Evolutionary conservation across 1,140 invertebrate species (phyloP).

Genomic region (Drosophila grimshawi): DNA sequence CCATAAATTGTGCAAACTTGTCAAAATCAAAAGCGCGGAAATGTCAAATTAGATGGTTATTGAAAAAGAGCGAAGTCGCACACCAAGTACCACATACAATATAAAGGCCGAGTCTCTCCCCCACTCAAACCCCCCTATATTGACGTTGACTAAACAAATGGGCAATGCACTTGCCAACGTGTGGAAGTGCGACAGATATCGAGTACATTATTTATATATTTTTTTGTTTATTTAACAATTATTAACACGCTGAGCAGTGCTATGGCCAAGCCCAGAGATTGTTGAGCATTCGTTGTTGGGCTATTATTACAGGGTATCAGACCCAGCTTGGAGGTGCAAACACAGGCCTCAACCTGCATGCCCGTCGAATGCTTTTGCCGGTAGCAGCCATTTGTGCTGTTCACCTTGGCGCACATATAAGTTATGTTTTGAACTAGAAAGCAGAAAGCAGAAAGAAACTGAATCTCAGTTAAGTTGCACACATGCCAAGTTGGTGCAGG

Average conservation of each 20-base stretch:
- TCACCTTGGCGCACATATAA: slow-evolving; percentile 79
- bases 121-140: not conserved
- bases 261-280: slow-evolving; percentile 35
- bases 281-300: not conserved
- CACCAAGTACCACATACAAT: slow-evolving; percentile 2
- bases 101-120: not conserved
- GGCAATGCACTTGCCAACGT: slow-evolving; percentile 21
- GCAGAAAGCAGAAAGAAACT: not conserved
- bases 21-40: slow-evolving; percentile 70
- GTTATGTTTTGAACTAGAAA: slow-evolving; percentile 77
- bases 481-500: not conserved
- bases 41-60: slow-evolving; percentile 54
- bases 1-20: slow-evolving; percentile 65
- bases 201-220: slow-evolving; percentile 14
- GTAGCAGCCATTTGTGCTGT: slow-evolving; percentile 70
- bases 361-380: slow-evolving; percentile 62
- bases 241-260: slow-evolving; percentile 20
- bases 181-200: slow-evolving; percentile 29
- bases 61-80: not conserved
- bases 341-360: slow-evolving; percentile 75
- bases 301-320: slow-evolving; percentile 70
- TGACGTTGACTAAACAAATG: slow-evolving; percentile 33
- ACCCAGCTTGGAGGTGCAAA: slow-evolving; percentile 69
- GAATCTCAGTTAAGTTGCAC: not conserved
- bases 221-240: slow-evolving; percentile 50